Percentiles rank a stretch among this genome's conserved stretches.
These are phyloP conservation scores for Campaea margaritaria DNA, from an alignment of 2,888 invertebrate species.

Conservation along the genomic window DNA sequence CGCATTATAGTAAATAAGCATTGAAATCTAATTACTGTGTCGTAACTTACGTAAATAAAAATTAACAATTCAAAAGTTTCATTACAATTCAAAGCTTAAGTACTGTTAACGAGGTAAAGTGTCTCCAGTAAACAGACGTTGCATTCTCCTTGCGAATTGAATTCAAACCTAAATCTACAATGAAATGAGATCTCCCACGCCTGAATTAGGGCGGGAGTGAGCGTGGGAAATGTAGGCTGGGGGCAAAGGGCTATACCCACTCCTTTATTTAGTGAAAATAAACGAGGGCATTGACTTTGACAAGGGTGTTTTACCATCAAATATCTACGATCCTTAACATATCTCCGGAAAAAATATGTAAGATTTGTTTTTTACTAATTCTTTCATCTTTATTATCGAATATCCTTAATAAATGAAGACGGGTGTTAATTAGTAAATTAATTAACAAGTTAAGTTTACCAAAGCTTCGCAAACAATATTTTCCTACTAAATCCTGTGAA, in stretches of 20 bases:
- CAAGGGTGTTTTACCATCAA: constrained; percentile 3
- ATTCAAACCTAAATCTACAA: constrained; percentile 35
- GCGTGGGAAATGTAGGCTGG: constrained; percentile 1
- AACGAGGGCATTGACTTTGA: constrained; percentile 17
- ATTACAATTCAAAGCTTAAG: constrained; percentile 1
- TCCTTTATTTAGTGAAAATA: not conserved
- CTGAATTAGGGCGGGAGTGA: constrained; percentile 16
- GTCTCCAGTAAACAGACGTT: constrained; percentile 22
- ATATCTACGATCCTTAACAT: not conserved
- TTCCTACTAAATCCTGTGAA: not conserved
- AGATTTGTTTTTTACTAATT: too few relatives aligned
- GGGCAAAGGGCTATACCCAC: constrained; percentile 1
- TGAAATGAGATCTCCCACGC: constrained; percentile 23
- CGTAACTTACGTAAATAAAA: too few relatives aligned
- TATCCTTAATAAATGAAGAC: too few relatives aligned
- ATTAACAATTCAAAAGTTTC: too few relatives aligned
- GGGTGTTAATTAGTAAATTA: too few relatives aligned
- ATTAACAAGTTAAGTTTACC: not conserved
- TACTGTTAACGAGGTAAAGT: constrained; percentile 8
- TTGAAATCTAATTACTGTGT: too few relatives aligned
- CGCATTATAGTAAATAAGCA: too few relatives aligned
- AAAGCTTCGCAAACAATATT: not conserved
- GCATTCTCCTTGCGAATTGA: constrained; percentile 31
- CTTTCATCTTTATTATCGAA: too few relatives aligned
- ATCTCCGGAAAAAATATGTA: too few relatives aligned